Base-by-base conservation (phyloP, 2,797 vertebrate species). In the Discoglossus pictus region DNA sequence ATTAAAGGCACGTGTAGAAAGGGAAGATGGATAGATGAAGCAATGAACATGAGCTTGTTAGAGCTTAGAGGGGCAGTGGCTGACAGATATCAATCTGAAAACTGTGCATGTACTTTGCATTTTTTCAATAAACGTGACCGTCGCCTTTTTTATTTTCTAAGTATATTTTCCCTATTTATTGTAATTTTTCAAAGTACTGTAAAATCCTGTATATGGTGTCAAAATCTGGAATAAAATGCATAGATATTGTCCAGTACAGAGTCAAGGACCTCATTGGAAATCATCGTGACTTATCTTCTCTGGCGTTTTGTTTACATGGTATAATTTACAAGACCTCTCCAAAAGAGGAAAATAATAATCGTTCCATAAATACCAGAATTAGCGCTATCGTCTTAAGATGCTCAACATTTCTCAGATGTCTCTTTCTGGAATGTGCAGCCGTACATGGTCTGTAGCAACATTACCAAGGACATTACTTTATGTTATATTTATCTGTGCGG, bases 331-430 rank as follows among this genome's bases (percentile, higher is more conserved):
- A 24, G 12, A 36, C 38, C 38, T 35, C 44, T 52, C 46, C 38
- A 60, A 43, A 43, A 34, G 23, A 50, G 16, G 23, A 12, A 51
- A 50, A 52, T 31, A 18, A 15, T 18, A n/a, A 11, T n/a, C 23
- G 36, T 62, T 55, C 42, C 51, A 69, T 61, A 69, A 65, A 54
- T 36, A 46, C 11, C 24, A 21, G 23, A 42, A 20, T 25, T 58
- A 20, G 23, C 8, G 40, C 25, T 35, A 65, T 55, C 61, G 20
- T 44, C 42, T 12, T 16, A 38, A 10, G 40, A 53, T 34, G 21
- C 18, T n/a, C 21, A 4, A 38, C 27, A 68, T 39, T 38, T 53
- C 35, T 23, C 16, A 13, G 15, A 53, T 53, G 38, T 64, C 36
- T 52, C 48, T 34, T 34, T 24, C 40, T 31, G 21, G 16, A 67